phyloP scores from a whole-genome alignment of 1,140 invertebrate species.

The Aleiodes sp. region DNA sequence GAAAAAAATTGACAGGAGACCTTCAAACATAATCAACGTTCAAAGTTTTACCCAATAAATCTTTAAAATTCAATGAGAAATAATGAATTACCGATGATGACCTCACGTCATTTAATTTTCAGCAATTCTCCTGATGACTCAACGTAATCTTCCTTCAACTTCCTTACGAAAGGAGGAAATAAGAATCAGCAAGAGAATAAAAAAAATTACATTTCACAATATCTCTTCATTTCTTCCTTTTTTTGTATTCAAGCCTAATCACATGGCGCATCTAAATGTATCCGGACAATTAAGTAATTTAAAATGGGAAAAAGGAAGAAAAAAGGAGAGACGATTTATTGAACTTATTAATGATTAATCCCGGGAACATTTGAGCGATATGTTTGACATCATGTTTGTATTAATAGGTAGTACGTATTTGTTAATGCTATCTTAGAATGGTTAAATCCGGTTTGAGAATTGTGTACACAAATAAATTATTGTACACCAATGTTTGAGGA shows the following conservation, averaged over 20 bases:
- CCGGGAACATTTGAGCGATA: neutral
- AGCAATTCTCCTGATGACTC: neutral
- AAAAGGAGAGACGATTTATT: neutral
- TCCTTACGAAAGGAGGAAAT: neutral
- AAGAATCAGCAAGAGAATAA: neutral
- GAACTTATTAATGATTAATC: neutral
- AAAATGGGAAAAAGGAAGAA: constrained; percentile 22
- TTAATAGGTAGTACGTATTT: neutral
- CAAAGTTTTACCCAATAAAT: neutral
- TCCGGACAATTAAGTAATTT: constrained; percentile 46
- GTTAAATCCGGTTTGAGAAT: constrained; percentile 4
- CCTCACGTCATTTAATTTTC: neutral
- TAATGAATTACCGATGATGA: neutral
- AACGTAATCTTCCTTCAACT: neutral
- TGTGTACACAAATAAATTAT: neutral
- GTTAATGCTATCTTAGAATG: neutral
- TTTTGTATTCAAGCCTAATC: neutral
- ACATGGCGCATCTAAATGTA: constrained; percentile 42
- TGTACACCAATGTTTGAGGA: neutral
- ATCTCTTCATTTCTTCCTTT: neutral
- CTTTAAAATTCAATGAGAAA: neutral
- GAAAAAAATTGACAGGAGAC: too few species aligned
- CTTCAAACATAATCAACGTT: too few species aligned
- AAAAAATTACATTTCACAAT: constrained; percentile 13
- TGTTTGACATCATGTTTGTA: constrained; percentile 6